A percentile compares a stretch with the other conserved stretches of the same genome.
These are phyloP conservation scores for Austrolebias charrua DNA, from an alignment of 2,797 vertebrate species.

Conservation along the genomic window DNA sequence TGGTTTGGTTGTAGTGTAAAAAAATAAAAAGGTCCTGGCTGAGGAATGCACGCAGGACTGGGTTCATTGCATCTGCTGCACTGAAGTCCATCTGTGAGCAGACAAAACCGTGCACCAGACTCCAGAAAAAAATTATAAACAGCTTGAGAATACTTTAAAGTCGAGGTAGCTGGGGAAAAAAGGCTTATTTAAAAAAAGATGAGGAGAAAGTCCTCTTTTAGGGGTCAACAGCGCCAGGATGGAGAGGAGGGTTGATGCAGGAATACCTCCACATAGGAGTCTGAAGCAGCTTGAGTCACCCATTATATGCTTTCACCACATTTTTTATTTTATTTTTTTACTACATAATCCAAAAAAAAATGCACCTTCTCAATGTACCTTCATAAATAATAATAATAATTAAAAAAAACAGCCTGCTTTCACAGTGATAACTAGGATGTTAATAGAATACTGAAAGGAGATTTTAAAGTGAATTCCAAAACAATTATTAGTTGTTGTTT, in stretches of 20 bases:
- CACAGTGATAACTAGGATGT: conserved; percentile 84
- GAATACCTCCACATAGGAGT: conserved; percentile 73
- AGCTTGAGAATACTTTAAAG: conserved; percentile 85
- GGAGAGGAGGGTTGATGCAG: conserved; percentile 29
- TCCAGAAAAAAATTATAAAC: conserved; percentile 41
- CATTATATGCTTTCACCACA: conserved; percentile 70
- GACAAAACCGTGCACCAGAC: conserved; percentile 27
- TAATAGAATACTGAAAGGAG: conserved; percentile 85
- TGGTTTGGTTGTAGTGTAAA: conserved; percentile 76
- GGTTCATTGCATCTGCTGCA: conserved; percentile 47
- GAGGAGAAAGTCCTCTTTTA: conserved; percentile 37
- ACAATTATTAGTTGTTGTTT: conserved; percentile 25
- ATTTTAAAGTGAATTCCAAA: conserved; percentile 79
- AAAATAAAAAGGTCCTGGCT: conserved; percentile 62
- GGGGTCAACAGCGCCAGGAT: conserved; percentile 37
- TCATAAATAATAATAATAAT: conserved; percentile 79
- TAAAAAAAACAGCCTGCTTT: conserved; percentile 80
- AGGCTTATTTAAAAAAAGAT: conserved; percentile 53
- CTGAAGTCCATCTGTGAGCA: conserved; percentile 50
- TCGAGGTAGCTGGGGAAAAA: conserved; percentile 93
- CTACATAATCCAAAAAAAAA: conserved; percentile 60
- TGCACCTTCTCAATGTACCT: conserved; percentile 84
- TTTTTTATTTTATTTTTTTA: conserved; percentile 64
- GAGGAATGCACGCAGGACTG: conserved; percentile 54
- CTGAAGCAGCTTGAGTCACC: conserved; percentile 83